Conservation (phyloP, 2,797 vertebrate genomes). For the Crotalus adamanteus region DNA sequence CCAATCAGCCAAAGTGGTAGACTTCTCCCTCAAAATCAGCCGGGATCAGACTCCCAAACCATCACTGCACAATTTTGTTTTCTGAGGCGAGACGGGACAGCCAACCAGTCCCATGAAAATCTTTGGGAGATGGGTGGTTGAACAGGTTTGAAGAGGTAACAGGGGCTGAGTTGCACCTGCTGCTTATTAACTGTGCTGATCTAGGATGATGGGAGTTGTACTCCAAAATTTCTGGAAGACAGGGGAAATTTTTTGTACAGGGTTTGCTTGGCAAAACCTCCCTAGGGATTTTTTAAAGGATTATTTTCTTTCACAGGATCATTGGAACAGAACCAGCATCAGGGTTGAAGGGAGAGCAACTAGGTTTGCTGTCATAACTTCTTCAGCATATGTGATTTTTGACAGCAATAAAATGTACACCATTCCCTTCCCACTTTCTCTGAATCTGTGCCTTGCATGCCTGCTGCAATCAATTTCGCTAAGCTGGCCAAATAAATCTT, state of each 20-base stretch:
- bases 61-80: not conserved
- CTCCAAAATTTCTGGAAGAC: not conserved
- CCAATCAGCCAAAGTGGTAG: conserved; percentile 77
- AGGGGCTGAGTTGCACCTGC: not conserved
- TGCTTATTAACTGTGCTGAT: not conserved
- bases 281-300: not conserved
- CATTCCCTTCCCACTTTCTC: not conserved
- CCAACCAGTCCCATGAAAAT: not conserved
- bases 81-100: not conserved
- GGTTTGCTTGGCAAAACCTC: not conserved
- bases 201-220: not conserved
- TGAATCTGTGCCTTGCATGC: not conserved
- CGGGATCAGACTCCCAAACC: conserved; percentile 2
- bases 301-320: not conserved
- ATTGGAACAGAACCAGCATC: not conserved
- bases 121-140: not conserved
- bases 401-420: not conserved
- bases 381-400: not conserved
- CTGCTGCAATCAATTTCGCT: not conserved
- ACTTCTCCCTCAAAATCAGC: conserved; percentile 85
- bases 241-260: not conserved
- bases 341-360: not conserved
- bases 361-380: not conserved
- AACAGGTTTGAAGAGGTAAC: not conserved
- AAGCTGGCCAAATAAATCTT: not conserved